A percentile compares a stretch with the other conserved stretches of the same genome.
These are phyloP conservation scores for Platypus cylindrus DNA, from an alignment of 2,888 invertebrate species.

Conservation along the genomic window DNA sequence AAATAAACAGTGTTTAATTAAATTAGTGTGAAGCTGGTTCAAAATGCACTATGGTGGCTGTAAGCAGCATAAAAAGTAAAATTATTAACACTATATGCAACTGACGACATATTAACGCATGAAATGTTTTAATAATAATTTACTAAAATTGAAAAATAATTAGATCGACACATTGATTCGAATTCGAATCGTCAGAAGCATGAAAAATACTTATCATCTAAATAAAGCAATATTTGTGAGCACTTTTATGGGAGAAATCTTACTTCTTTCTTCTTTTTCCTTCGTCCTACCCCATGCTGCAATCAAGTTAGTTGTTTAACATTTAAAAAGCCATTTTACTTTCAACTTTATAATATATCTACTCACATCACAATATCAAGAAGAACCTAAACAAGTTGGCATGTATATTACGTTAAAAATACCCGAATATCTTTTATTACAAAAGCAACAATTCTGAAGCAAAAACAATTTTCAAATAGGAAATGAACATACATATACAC, in stretches of 20 bases:
- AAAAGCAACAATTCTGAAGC: no score
- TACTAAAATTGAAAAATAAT: no score
- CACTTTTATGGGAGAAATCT: conserved; percentile 49
- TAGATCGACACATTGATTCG: no score
- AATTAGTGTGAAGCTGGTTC: conserved; percentile 15
- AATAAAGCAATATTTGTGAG: conserved; percentile 33
- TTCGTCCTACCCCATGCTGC: conserved; percentile 87
- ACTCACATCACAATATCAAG: conserved; percentile 9
- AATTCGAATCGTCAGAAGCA: conserved; percentile 36
- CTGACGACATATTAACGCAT: conserved; percentile 27
- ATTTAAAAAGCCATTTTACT: conserved; percentile 30
- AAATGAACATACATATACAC: no score
- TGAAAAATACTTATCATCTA: conserved; percentile 28
- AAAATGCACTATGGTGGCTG: conserved; percentile 17
- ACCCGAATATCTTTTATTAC: no score
- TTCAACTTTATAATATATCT: conserved; percentile 6
- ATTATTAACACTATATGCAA: conserved; percentile 21
- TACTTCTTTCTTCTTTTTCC: conserved; percentile 98
- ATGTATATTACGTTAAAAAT: no score
- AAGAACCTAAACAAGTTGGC: no score
- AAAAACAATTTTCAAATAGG: no score
- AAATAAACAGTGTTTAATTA: conserved; percentile 10
- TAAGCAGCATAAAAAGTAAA: conserved; percentile 17
- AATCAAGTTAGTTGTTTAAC: conserved; percentile 44
- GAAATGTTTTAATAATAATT: no score